phyloP scores from a whole-genome alignment of 2,797 vertebrate species.

The Gouania willdenowi region DNA sequence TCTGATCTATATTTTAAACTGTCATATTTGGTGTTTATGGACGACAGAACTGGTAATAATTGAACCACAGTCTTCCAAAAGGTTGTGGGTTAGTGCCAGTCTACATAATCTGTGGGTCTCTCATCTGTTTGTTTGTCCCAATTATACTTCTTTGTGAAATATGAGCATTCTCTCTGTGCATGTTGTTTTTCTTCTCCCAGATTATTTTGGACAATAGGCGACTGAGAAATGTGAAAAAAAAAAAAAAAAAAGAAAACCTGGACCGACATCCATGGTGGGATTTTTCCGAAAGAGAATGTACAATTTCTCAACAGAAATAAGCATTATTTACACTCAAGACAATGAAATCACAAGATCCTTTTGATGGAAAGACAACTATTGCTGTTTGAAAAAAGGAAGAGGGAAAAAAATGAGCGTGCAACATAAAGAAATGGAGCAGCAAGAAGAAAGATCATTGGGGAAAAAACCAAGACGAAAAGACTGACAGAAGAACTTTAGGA shows the following conservation, averaged over 20 bases:
- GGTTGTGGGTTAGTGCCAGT: too few relatives aligned
- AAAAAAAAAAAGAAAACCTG: too few relatives aligned
- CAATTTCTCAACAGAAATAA: conserved; percentile 57
- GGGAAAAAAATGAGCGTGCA: conserved; percentile 40
- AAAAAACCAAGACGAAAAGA: conserved; percentile 29
- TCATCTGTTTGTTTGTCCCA: too few relatives aligned
- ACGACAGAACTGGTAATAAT: too few relatives aligned
- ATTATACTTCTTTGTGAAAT: too few relatives aligned
- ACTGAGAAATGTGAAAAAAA: conserved; percentile 27
- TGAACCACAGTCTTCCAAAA: too few relatives aligned
- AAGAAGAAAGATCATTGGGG: conserved; percentile 23
- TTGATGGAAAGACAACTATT: conserved; percentile 47
- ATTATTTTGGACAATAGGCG: conserved; percentile 42
- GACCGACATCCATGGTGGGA: conserved; percentile 29
- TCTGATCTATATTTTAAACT: too few relatives aligned
- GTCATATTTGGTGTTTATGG: too few relatives aligned
- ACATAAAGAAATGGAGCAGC: conserved; percentile 43
- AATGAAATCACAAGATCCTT: conserved; percentile 33
- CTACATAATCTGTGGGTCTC: neutral
- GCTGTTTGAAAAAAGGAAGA: conserved; percentile 43
- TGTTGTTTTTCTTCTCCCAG: conserved; percentile 25
- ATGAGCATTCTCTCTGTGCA: too few relatives aligned
- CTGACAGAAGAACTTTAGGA: conserved; percentile 40
- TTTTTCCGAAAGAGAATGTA: conserved; percentile 65
- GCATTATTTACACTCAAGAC: conserved; percentile 57